phyloP scores from a whole-genome alignment of 1,140 invertebrate genomes.

The Drosophila lacteicornis region DNA sequence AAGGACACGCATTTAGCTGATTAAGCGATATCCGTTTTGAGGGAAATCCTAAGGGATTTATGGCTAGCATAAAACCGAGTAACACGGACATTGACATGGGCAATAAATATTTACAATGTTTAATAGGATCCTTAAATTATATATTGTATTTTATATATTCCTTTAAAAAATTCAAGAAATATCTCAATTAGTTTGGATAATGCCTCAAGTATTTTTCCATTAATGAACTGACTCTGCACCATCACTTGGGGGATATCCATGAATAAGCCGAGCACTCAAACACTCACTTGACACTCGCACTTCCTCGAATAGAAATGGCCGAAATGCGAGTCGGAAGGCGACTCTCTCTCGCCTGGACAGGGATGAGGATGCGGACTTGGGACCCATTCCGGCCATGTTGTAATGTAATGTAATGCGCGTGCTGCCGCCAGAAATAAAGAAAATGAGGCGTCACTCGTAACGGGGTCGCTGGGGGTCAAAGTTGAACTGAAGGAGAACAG shows the following conservation, averaged over 20 bases:
- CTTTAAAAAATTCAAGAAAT: neutral
- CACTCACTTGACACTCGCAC: constrained; percentile 57
- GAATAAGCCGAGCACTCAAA: constrained; percentile 63
- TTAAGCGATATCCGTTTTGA: neutral
- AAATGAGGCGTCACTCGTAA: constrained; percentile 56
- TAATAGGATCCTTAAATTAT: too few relatives aligned
- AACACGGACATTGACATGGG: neutral
- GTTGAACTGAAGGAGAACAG: neutral
- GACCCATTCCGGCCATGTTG: constrained; percentile 58
- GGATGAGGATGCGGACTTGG: constrained; percentile 19
- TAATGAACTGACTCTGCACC: neutral
- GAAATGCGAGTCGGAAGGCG: constrained; percentile 51
- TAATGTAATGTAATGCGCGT: constrained; percentile 79
- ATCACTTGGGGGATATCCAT: constrained; percentile 41
- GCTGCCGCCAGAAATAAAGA: constrained; percentile 69
- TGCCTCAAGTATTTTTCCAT: neutral
- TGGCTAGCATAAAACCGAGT: too few relatives aligned
- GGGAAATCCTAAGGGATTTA: too few relatives aligned
- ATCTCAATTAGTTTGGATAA: neutral
- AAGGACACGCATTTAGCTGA: constrained; percentile 3
- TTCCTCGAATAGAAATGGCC: constrained; percentile 32
- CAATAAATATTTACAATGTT: neutral
- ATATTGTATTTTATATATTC: neutral
- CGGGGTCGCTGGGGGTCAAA: constrained; percentile 11
- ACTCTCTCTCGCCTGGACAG: constrained; percentile 2